These are phyloP conservation scores for Hemithea aestivaria DNA, from an alignment of 2,888 invertebrate species.

Conservation along the genomic window DNA sequence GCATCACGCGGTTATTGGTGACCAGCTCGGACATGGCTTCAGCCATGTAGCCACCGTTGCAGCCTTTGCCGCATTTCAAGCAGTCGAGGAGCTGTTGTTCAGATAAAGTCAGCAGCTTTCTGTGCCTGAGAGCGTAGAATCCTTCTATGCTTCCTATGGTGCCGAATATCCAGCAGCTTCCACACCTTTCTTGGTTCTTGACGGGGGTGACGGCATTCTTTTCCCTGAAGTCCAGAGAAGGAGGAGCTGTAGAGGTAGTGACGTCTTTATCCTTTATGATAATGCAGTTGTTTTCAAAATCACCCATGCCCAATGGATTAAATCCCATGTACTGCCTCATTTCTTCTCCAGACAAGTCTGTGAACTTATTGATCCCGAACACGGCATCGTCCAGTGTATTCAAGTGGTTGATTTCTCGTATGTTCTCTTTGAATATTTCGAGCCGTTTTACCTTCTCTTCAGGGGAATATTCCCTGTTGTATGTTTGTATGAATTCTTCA, in stretches of 20 bases:
- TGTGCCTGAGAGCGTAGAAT: background rate
- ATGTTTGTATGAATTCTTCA: too few relatives aligned
- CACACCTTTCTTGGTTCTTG: background rate
- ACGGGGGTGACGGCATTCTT: background rate
- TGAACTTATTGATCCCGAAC: too few relatives aligned
- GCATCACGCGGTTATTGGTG: background rate
- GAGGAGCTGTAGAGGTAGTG: background rate
- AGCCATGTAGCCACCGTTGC: background rate
- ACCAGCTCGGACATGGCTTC: background rate
- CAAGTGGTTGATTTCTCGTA: too few relatives aligned
- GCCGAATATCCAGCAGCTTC: background rate
- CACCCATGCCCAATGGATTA: too few relatives aligned
- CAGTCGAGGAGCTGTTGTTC: conserved; percentile 3
- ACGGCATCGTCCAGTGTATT: too few relatives aligned
- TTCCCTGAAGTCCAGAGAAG: background rate
- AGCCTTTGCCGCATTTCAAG: background rate
- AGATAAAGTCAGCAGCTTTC: background rate
- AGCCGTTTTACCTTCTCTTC: too few relatives aligned
- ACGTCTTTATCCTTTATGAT: conserved; percentile 4
- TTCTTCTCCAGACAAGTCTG: too few relatives aligned
- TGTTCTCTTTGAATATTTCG: too few relatives aligned
- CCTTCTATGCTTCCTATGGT: conserved; percentile 1
- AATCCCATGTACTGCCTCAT: too few relatives aligned
- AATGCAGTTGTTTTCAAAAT: too few relatives aligned
- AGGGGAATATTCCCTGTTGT: too few relatives aligned